Evolutionary conservation across 2,113 vertebrate genomes (phyloP).

Genomic region (Saccopteryx bilineata): DNA sequence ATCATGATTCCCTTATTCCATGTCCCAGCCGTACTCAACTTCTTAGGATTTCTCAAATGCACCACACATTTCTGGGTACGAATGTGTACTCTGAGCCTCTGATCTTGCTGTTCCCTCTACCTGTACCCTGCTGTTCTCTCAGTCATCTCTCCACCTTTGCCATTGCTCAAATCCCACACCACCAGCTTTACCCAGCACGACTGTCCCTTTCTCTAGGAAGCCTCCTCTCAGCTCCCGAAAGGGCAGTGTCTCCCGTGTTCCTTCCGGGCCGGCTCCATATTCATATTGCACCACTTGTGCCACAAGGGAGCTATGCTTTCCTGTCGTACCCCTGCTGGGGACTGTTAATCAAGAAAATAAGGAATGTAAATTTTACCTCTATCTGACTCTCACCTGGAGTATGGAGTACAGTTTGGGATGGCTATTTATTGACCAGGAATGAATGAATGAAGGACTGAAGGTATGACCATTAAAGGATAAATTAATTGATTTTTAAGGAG

Average conservation of each 20-base stretch:
- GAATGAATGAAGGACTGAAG: background rate
- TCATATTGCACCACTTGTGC: background rate
- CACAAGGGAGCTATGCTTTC: background rate
- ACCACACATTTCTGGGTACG: background rate
- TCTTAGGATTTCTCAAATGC: background rate
- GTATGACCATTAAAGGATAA: background rate
- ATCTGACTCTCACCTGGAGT: background rate
- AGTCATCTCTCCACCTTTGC: too few species aligned
- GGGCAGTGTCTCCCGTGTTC: background rate
- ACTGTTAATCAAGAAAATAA: background rate
- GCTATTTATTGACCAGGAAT: background rate
- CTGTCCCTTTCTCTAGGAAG: background rate
- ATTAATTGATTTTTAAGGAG: background rate
- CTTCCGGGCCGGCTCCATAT: background rate
- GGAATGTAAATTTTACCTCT: background rate
- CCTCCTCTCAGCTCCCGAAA: background rate
- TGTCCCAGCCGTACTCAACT: background rate
- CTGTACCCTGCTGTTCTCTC: background rate
- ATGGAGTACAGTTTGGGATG: background rate
- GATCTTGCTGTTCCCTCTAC: background rate
- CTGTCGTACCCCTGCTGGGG: background rate
- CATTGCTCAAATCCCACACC: background rate
- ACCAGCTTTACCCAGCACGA: rapidly evolving
- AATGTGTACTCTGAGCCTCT: background rate
- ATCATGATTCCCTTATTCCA: too few species aligned